Base-by-base conservation (phyloP, 2,113 vertebrate species). In the Rostratula benghalensis region DNA sequence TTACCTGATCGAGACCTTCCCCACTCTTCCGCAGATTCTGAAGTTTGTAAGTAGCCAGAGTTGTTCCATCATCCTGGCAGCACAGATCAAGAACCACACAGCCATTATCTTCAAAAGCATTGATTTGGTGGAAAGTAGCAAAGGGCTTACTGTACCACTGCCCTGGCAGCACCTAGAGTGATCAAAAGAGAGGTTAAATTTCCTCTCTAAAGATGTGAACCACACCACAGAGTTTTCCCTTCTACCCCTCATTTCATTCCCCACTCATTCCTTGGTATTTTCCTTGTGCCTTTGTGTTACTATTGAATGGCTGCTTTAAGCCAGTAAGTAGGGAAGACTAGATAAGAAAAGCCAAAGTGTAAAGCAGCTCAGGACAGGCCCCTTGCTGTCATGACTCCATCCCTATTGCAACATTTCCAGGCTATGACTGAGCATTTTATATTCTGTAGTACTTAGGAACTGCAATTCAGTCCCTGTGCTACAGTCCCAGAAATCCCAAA, bases 61-160 rank as follows among this genome's bases (percentile, higher is more conserved):
- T 94, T 33, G 91, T 75, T 50, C 99, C 99, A 21, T 98, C 97
- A 35, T 99, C 98, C 64, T 98, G 97, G 75, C 98, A 98, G 91
- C 99, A 99, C 94, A 99, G 86, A 73, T 99, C 99, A 63, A 99
- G 60, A 75, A 99, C 96, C 87, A 99, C 89, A 67, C 98, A 98
- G 90, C 97, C 98, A 11, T 94, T 39, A 50, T 99, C 98, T 96
- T 99, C 99, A 70, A 97, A 99, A 48, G 99, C 98, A 51, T 99
- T 99, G 96, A 99, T 99, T 94, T 99, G 99, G 96, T 99, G 99
- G 94, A 99, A 99, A 61, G 86, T 97, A 9, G 97, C 88, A 87
- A 99, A 92, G 19, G 99, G 94, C 79, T 97, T 96, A 81, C 98
- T 97, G 45, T 96, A 91, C 94, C 99, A 99, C 64, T 94, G 97